Evolutionary conservation across 2,888 invertebrate species (phyloP), one percentile per base, ranked within the genome.

Genomic region (Rhyacophila evoluta): DNA sequence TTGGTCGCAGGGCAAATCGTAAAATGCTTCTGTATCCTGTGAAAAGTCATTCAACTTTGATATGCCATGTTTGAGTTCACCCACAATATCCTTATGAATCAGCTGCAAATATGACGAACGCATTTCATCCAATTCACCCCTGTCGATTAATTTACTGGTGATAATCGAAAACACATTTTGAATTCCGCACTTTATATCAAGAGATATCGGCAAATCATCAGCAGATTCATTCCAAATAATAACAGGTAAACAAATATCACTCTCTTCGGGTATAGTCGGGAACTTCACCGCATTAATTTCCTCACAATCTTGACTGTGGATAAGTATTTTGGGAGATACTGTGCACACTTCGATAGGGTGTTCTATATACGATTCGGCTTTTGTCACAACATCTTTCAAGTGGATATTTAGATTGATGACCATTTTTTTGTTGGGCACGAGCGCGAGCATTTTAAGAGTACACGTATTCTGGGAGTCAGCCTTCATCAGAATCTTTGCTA

Each of bases 301-400:
- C n/a, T 77, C 67, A 4, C 19, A 55, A n/a, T 39, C 15, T 15
- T 15, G 36, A 29, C 33, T 76, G 15, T 77, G 73, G 1, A 81
- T 36, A 1, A 28, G 70, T 6, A 82, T 19, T 27, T 82, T 68
- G 2, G 81, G 79, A 5, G 73, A 29, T 25, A 68, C 41, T 1
- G 81, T 73, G 11, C 38, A 33, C 11, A 82, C 15, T 28, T 39
- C 41, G n/a, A 82, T 71, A 28, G 25, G 25, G 33, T 82, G 82
- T 25, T 78, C 68, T 1, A 79, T n/a, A n/a, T 6, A 37, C 2
- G 78, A 78, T 10, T 77, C 71, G 10, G 75, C 38, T 68, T 81
- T 79, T 12, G 82, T 82, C 8, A 82, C 81, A 4, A 81, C 77
- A 55, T 82, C 82, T 27, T 39, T 69, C 11, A 82, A 55, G 10